Evolutionary conservation across 2,888 invertebrate species (phyloP), one percentile per base, ranked within the genome.

Genomic region (Unio pictorum): DNA sequence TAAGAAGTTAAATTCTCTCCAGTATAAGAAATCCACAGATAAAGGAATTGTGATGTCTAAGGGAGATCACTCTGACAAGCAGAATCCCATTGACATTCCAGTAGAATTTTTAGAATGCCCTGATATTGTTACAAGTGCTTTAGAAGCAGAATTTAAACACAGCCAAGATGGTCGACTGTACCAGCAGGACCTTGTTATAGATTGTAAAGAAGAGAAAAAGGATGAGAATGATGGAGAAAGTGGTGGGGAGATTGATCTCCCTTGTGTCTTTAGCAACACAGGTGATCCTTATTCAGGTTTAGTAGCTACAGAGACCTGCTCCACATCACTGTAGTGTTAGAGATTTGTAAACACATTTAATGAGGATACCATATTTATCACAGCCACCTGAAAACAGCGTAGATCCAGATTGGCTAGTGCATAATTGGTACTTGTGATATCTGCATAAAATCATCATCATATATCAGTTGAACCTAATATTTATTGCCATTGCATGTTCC

Each of bases 1-100:
- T 26, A 83, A 80, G 66, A 80, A 80, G 20, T 64, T 78, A 30
- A 75, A 77, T 15, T 74, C 69, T 11, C 64, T 75, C 8, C 74
- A 78, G 30, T 59, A 59, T 58, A 66, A 58, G 73, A 75, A 20
- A 72, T 69, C 56, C 67, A 71, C 26, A 65, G 72, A 62, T 30
- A 56, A 18, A 34, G n/a, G 15, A 63, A 63, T n/a, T 66, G 64
- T 54, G 67, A 66, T 57, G 30, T 55, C 26, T 64, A 64, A 55
- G 71, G 67, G 18, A 64, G 59, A 30, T 63, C 26, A 26, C 45
- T 67, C n/a, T 28, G 20, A 55, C 20, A 61, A 66, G 62, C 56
- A 61, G n/a, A 62, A 66, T 23, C n/a, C 65, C 26, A 66, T 45
- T 11, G 34, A 11, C 3, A 34, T 26, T 17, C 54, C n/a, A 61